Evolutionary conservation across 1,140 invertebrate genomes (phyloP).

Genomic region (Drosophila varians): DNA sequence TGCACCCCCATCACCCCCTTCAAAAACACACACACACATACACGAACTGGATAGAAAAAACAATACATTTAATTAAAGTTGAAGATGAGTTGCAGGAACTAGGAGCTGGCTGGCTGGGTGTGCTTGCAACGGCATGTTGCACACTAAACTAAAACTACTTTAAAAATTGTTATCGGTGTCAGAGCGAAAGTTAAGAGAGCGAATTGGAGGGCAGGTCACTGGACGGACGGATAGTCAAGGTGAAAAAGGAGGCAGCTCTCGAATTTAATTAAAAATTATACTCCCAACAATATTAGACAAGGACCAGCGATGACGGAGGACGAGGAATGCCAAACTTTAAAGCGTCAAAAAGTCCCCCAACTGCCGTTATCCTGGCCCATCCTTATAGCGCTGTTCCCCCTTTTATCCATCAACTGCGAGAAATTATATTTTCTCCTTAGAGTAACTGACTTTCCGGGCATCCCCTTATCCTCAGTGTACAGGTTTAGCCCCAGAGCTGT

Average conservation of each 20-base stretch:
- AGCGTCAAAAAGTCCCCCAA: conserved; percentile 61
- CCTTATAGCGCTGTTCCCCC: too few relatives aligned
- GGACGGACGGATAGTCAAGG: conserved; percentile 7
- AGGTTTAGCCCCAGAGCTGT: conserved; percentile 35
- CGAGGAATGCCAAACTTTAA: conserved; percentile 61
- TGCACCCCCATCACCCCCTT: conserved; percentile 11
- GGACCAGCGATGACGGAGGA: background rate
- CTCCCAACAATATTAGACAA: conserved; percentile 60
- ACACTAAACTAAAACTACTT: conserved; percentile 60
- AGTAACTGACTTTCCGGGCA: background rate
- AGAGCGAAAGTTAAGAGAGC: background rate
- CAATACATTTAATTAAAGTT: conserved; percentile 81
- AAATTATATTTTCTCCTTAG: conserved; percentile 7
- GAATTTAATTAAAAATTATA: conserved; percentile 80
- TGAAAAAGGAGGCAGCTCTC: conserved; percentile 40
- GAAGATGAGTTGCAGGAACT: conserved; percentile 69
- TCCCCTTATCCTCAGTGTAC: conserved; percentile 2
- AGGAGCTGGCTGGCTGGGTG: background rate
- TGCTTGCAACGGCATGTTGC: conserved; percentile 37
- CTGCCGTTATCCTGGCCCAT: background rate
- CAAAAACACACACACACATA: conserved; percentile 1
- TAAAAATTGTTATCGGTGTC: conserved; percentile 63
- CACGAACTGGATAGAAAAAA: conserved; percentile 52
- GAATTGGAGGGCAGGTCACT: background rate
- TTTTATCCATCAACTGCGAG: too few relatives aligned